Evolutionary conservation across 2,888 invertebrate genomes (phyloP).

Genomic region (Caenorhabditis plicata): DNA sequence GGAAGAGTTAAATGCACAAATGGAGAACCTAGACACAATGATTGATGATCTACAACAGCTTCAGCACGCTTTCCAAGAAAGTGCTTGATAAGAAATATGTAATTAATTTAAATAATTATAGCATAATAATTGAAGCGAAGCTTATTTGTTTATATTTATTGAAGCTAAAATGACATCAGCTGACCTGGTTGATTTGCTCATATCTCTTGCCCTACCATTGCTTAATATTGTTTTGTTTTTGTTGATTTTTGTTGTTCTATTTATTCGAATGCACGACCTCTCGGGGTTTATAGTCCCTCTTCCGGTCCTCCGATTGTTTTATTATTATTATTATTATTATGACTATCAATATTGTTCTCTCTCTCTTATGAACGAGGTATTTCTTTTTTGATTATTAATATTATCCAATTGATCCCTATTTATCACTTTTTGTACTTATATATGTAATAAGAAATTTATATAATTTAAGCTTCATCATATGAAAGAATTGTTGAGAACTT

Average conservation of each 20-base stretch:
- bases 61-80: constrained; percentile 36
- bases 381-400: neutral
- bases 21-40: constrained; percentile 55
- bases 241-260: neutral
- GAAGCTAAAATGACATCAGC: too few species aligned
- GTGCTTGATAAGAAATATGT: neutral
- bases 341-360: too few species aligned
- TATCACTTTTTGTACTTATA: neutral
- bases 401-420: neutral
- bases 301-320: too few species aligned
- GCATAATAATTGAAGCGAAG: too few species aligned
- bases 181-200: too few species aligned
- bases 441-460: neutral
- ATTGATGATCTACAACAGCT: constrained; percentile 61
- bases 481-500: constrained; percentile 35
- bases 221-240: neutral
- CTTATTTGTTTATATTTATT: too few species aligned
- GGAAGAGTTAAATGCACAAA: constrained; percentile 52
- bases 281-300: too few species aligned
- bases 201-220: neutral
- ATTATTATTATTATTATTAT: too few species aligned
- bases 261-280: neutral
- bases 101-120: neutral
- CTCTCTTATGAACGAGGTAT: too few species aligned
- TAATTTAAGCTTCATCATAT: constrained; percentile 24